Base-by-base conservation (phyloP, 2,797 vertebrate species). In the Eleutherodactylus coqui region DNA sequence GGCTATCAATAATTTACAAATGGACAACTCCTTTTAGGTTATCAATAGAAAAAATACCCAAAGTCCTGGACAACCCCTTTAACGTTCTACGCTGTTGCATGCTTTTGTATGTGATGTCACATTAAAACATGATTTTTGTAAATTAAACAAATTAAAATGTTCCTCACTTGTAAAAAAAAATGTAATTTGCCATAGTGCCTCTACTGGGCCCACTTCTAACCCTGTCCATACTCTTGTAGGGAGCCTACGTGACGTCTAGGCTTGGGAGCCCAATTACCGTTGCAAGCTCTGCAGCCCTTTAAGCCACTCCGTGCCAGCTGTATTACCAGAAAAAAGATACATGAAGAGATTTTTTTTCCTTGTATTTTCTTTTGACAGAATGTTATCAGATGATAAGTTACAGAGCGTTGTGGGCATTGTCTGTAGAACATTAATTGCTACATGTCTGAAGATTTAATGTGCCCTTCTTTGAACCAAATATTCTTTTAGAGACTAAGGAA, bases 371-470 rank as follows among this genome's bases (percentile, higher is more conserved):
- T 83, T 45, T 83, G 69, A 83, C 60, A 77, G 45, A 85, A 69
- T 51, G 67, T 76, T 69, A 60, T 85, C 49, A 69, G 21, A 69
- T 85, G 75, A 78, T 49, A 85, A 85, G 75, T 78, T 79, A 49
- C 60, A 79, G 75, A 79, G 62, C 16, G 5, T 70, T 69, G 45
- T 79, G 45, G 19, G 47, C 75, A 79, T 78, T 85, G 62, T 78
- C 45, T 83, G 77, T 58, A 85, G 49, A 67, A 76, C 75, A 85
- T 85, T 85, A 78, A 85, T 79, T 85, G 83, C 60, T 69, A 76
- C 19, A 53, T 69, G 62, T 58, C 67, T 79, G 84, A 85, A 58
- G 84, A 85, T 85, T 85, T 85, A 85, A 79, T 79, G 84, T 62
- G 76, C 34, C 76, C 64, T 79, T 55, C 76, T 58, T 62, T 72